A percentile compares a stretch with the other conserved stretches of the same genome.
These are phyloP conservation scores for Rhagoletis zephyria DNA, from an alignment of 1,140 invertebrate genomes.

Conservation along the genomic window DNA sequence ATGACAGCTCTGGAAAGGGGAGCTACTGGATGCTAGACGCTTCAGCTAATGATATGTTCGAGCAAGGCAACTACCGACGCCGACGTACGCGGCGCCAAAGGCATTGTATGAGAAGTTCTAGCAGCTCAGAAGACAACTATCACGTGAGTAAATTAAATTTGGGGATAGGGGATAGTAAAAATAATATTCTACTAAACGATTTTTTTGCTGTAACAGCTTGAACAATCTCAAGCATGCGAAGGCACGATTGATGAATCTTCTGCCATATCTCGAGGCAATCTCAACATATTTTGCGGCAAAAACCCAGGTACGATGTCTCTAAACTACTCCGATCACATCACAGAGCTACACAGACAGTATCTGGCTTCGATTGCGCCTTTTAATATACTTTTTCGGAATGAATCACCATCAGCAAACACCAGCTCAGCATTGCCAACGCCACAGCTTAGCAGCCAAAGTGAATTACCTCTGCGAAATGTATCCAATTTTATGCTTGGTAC, in stretches of 20 bases:
- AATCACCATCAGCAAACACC: neutral
- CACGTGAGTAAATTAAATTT: conserved; percentile 32
- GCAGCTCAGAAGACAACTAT: conserved; percentile 41
- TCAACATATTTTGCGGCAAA: conserved; percentile 64
- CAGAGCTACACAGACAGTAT: conserved; percentile 70
- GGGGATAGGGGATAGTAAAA: neutral
- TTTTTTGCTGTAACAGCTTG: neutral
- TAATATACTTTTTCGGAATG: conserved; percentile 66
- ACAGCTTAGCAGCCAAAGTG: neutral
- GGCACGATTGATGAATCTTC: conserved; percentile 45
- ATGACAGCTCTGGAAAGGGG: conserved; percentile 81
- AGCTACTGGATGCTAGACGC: conserved; percentile 91
- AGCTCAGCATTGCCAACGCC: neutral
- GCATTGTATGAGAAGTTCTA: conserved; percentile 46
- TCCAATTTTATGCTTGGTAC: neutral
- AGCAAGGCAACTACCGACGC: conserved; percentile 88
- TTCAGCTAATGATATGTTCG: conserved; percentile 90
- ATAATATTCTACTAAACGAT: neutral
- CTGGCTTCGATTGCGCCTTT: conserved; percentile 69
- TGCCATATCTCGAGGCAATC: conserved; percentile 61
- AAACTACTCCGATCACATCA: conserved; percentile 70
- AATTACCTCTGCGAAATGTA: neutral
- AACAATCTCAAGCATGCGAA: neutral
- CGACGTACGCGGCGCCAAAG: conserved; percentile 76
- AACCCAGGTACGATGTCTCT: conserved; percentile 57